Evolutionary conservation across 2,888 invertebrate genomes (phyloP).

Genomic region (Cheilosia vernalis): DNA sequence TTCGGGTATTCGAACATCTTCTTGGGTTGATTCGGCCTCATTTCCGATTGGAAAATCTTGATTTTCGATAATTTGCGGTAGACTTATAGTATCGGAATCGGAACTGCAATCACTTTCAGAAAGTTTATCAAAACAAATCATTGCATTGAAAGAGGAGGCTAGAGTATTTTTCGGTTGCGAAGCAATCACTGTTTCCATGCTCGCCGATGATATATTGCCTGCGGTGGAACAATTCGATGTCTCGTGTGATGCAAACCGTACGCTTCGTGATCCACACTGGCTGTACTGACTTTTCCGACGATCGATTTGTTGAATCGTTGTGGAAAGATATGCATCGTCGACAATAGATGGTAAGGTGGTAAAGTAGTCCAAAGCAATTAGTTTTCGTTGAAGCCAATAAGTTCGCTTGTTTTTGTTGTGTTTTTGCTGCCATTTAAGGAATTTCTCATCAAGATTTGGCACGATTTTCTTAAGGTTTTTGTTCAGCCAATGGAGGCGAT

Average conservation of each 20-base stretch:
- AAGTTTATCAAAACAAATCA: background rate
- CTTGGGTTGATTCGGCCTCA: background rate
- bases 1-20: background rate
- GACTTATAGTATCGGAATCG: background rate
- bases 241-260: background rate
- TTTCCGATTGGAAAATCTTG: too few species aligned
- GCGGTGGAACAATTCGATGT: constrained; percentile 4
- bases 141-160: background rate
- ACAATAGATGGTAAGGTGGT: background rate
- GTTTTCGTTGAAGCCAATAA: constrained; percentile 34
- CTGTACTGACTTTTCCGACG: background rate
- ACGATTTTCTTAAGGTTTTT: constrained; percentile 21
- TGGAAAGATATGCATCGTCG: background rate
- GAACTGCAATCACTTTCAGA: constrained; percentile 21
- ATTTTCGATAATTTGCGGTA: too few species aligned
- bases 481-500: constrained; percentile 50
- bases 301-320: background rate
- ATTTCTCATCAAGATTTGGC: constrained; percentile 56
- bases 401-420: background rate
- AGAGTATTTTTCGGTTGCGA: constrained; percentile 33
- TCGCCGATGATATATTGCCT: constrained; percentile 33
- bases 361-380: constrained; percentile 23
- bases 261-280: background rate
- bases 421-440: constrained; percentile 45
- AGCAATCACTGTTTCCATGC: constrained; percentile 54